These are phyloP conservation scores for Euclidia mi DNA, from an alignment of 2,888 invertebrate species.

Conservation along the genomic window DNA sequence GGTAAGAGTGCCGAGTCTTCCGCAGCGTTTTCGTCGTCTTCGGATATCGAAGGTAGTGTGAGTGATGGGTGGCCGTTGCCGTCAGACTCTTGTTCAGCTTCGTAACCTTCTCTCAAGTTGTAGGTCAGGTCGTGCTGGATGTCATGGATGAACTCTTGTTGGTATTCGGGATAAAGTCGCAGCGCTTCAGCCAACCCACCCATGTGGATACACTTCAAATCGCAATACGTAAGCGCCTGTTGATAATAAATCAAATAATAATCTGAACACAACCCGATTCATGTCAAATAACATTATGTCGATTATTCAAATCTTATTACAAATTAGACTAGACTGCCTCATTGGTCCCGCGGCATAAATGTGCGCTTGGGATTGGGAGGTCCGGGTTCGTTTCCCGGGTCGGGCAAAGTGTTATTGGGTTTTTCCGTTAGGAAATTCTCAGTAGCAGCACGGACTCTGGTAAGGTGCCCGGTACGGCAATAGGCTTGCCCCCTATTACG, in stretches of 20 bases:
- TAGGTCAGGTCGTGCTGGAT: slow-evolving; percentile 98
- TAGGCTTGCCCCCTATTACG: too few species aligned
- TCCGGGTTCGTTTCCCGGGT: too few species aligned
- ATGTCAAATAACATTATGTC: not conserved
- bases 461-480: too few species aligned
- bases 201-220: slow-evolving; percentile 98
- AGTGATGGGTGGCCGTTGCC: slow-evolving; percentile 94
- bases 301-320: too few species aligned
- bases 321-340: too few species aligned
- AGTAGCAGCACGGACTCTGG: too few species aligned
- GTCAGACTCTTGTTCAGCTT: slow-evolving; percentile 95
- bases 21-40: slow-evolving; percentile 97
- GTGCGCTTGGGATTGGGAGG: too few species aligned
- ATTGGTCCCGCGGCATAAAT: too few species aligned
- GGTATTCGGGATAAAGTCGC: slow-evolving; percentile 97
- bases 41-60: slow-evolving; percentile 97
- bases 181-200: slow-evolving; percentile 97
- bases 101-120: slow-evolving; percentile 97
- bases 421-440: too few species aligned
- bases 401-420: too few species aligned
- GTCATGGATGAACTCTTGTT: slow-evolving; percentile 97
- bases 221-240: slow-evolving; percentile 98
- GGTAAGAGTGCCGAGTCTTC: slow-evolving; percentile 93
- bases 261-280: too few species aligned
- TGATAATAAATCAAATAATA: slow-evolving; percentile 29